Conservation (phyloP, 2,888 invertebrate species). For the Corbicula japonica region DNA sequence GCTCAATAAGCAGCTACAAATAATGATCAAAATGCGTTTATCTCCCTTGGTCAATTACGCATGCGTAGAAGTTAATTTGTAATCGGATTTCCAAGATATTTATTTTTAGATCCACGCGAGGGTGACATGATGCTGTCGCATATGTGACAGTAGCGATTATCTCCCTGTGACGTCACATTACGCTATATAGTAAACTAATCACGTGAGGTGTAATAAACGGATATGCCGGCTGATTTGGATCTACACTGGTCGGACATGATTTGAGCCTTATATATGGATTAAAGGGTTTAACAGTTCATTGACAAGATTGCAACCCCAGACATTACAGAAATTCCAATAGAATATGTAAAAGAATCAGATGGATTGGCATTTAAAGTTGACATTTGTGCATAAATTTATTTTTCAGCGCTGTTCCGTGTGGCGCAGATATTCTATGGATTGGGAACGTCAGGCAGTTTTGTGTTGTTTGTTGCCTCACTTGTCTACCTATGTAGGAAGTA, state of each 20-base stretch:
- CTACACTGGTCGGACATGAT: background rate
- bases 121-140: too few species aligned
- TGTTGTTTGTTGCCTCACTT: slow-evolving; percentile 61
- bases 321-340: background rate
- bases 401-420: slow-evolving; percentile 48
- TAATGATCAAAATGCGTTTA: too few species aligned
- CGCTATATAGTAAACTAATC: too few species aligned
- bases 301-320: background rate
- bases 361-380: background rate
- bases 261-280: background rate
- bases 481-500: slow-evolving; percentile 71
- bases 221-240: background rate
- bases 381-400: background rate
- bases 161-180: too few species aligned
- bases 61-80: too few species aligned
- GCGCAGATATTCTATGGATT: slow-evolving; percentile 54
- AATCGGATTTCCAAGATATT: too few species aligned
- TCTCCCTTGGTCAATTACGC: too few species aligned
- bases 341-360: background rate
- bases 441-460: slow-evolving; percentile 48
- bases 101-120: too few species aligned
- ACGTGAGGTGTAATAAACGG: background rate
- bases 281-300: background rate
- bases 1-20: too few species aligned
- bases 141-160: too few species aligned